Conservation (phyloP, 2,888 invertebrate species). For the Epicampocera succincta region DNA sequence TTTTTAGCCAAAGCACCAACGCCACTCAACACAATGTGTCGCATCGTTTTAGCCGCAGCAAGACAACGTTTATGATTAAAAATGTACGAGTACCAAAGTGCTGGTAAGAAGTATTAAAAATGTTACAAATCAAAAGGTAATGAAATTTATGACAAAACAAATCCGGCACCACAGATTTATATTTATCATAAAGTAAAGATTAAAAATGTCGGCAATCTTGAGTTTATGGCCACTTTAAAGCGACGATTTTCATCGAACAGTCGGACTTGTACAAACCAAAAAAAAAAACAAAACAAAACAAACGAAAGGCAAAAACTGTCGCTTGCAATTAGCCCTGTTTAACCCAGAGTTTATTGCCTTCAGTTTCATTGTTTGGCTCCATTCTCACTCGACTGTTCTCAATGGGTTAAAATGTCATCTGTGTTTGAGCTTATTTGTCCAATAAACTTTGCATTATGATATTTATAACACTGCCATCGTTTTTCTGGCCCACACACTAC, state of each 20-base stretch:
- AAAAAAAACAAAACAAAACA: too few relatives aligned
- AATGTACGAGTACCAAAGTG: not conserved
- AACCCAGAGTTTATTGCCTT: not conserved
- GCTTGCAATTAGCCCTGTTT: conserved; percentile 49
- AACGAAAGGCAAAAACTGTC: conserved; percentile 24
- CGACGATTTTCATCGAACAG: not conserved
- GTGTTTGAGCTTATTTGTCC: conserved; percentile 39
- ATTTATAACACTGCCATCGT: conserved; percentile 33
- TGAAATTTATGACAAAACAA: conserved; percentile 61
- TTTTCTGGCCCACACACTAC: conserved; percentile 15
- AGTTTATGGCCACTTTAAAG: not conserved
- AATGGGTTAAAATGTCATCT: conserved; percentile 59
- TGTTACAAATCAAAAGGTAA: conserved; percentile 43
- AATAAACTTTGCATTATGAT: conserved; percentile 56
- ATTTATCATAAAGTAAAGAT: conserved; percentile 1
- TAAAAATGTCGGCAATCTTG: conserved; percentile 21
- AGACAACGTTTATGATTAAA: conserved; percentile 19
- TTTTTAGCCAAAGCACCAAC: conserved; percentile 21
- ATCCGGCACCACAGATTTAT: conserved; percentile 17
- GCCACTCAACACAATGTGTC: conserved; percentile 50
- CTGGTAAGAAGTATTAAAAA: conserved; percentile 3
- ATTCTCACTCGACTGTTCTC: conserved; percentile 16
- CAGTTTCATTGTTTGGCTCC: not conserved
- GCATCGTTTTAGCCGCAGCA: conserved; percentile 46
- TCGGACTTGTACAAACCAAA: too few relatives aligned